These are phyloP conservation scores for Bombus balteatus DNA, from an alignment of 1,140 invertebrate species.

Conservation along the genomic window DNA sequence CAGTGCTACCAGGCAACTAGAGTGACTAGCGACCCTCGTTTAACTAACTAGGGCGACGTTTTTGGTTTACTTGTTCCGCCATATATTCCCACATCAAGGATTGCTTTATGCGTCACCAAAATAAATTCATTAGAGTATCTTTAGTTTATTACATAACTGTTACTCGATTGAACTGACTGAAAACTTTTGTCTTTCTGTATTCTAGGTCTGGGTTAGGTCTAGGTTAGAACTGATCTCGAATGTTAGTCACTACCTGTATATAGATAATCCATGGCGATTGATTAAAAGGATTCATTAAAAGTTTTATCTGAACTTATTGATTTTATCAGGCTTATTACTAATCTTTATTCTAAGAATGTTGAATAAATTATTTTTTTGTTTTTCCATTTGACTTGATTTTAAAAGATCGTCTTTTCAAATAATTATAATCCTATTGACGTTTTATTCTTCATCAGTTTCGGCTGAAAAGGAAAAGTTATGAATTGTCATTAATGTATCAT, in stretches of 20 bases:
- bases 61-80: not conserved
- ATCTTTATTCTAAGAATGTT: not conserved
- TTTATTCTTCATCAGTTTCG: not conserved
- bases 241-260: not conserved
- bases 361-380: not conserved
- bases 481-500: not conserved
- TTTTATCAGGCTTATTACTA: not conserved
- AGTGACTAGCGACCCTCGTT: conserved; percentile 1
- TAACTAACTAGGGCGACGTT: conserved; percentile 27
- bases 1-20: not conserved
- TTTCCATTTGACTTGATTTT: not conserved
- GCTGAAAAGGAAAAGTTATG: not conserved
- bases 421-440: not conserved
- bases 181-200: conserved; percentile 44
- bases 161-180: conserved; percentile 4
- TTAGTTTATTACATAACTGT: conserved; percentile 42
- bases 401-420: not conserved
- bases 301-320: not conserved
- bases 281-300: not conserved
- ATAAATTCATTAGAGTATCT: conserved; percentile 47
- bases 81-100: not conserved
- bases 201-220: conserved; percentile 46
- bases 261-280: not conserved
- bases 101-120: conserved; percentile 33
- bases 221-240: conserved; percentile 37